These are phyloP conservation scores for Sphyrna mokarran DNA, from an alignment of 2,113 vertebrate species.

Conservation along the genomic window DNA sequence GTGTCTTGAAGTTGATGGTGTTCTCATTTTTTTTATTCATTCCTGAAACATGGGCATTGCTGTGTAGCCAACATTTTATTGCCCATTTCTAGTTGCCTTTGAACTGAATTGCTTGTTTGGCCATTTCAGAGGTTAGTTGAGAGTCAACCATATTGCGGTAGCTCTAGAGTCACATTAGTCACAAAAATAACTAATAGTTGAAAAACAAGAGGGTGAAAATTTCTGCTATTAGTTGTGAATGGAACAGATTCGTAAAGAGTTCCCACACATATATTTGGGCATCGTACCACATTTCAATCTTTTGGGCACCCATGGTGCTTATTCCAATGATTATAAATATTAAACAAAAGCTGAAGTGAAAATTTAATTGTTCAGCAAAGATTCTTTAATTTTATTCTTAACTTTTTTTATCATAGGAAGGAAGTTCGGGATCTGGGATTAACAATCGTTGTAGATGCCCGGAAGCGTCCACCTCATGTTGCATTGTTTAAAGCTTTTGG, in stretches of 20 bases:
- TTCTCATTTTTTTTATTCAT: neutral
- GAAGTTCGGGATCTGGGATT: slow-evolving; percentile 62
- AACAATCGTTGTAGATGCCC: slow-evolving; percentile 68
- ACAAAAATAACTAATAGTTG: neutral
- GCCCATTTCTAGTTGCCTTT: too few species aligned
- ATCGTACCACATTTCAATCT: neutral
- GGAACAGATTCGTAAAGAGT: neutral
- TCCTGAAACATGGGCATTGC: too few species aligned
- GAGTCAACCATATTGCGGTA: too few species aligned
- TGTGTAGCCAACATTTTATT: too few species aligned
- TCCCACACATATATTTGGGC: rapidly evolving
- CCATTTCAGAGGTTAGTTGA: too few species aligned
- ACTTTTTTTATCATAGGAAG: slow-evolving; percentile 49
- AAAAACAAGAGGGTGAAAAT: neutral
- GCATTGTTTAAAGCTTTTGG: slow-evolving; percentile 65
- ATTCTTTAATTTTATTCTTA: slow-evolving; percentile 31
- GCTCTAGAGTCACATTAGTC: too few species aligned
- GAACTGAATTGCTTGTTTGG: too few species aligned
- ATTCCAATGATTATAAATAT: neutral
- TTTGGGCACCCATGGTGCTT: neutral
- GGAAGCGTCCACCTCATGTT: slow-evolving; percentile 55
- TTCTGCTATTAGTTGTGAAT: neutral
- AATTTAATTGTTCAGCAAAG: neutral
- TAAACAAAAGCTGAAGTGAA: neutral
- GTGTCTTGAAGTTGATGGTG: neutral